Evolutionary conservation across 2,113 vertebrate genomes (phyloP), one percentile per base, ranked within the genome.

Genomic region (Candoia aspera): DNA sequence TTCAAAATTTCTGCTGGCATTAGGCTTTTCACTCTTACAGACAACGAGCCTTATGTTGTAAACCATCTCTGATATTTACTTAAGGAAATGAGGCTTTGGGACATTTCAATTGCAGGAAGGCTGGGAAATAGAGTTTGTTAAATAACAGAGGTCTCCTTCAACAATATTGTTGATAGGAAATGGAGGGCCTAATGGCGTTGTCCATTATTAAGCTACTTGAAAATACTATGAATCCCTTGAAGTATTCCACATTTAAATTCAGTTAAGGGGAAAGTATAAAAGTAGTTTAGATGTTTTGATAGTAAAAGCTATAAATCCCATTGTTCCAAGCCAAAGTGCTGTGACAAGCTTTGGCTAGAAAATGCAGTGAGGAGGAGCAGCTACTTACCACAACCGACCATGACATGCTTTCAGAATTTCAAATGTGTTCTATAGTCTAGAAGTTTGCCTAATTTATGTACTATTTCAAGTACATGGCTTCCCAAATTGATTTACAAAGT

Each of bases 81-180:
- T 6, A 92, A 89, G 91, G 91, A 92, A 92, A 92, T 89, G 46
- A 46, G 87, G 24, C 58, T 64, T 84, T 64, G 87, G 58, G 87
- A 57, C 21, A 55, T 92, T 92, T 89, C 79, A 92, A 85, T 89
- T 85, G 79, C 87, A 89, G 87, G 91, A 89, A 92, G 87, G n/a
- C 73, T 29, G 87, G 64, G 54, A 49, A 68, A 59, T 10, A 15
- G 33, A 46, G 33, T 33, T 4, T 79, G 26, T 60, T 46, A 89
- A 92, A 84, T 64, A n/a, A 89, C 23, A 15, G 15, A 21, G 21
- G 79, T 37, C 87, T 85, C 58, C 87, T 89, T 92, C 21, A 89
- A 89, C 58, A 42, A 64, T 89, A 89, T 92, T 92, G 57, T 92
- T 89, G 84, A 84, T 13, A 89, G 91, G n/a, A 88, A 62, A 59